Conservation (phyloP, 2,797 vertebrate genomes). For the Holocentrus rufus region DNA sequence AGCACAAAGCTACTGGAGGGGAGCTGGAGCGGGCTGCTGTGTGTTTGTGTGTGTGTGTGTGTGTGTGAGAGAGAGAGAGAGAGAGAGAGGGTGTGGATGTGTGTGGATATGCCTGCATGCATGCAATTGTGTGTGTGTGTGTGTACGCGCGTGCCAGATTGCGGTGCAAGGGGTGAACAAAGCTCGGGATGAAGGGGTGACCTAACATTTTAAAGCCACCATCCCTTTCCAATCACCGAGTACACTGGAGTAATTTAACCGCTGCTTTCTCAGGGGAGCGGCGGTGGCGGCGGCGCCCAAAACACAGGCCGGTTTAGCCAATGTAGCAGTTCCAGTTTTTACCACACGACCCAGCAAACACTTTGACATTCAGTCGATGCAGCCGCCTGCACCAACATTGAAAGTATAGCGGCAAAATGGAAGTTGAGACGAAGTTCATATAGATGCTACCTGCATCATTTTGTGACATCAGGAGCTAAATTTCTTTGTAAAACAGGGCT, state of each 20-base stretch:
- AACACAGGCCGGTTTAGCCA: neutral
- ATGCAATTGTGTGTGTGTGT: neutral
- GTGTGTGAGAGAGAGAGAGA: neutral
- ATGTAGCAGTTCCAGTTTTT: neutral
- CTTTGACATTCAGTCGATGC: no score
- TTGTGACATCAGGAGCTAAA: no score
- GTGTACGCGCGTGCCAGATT: neutral
- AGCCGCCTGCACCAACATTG: no score
- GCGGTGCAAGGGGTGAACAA: neutral
- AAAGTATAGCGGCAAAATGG: no score
- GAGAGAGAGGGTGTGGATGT: neutral
- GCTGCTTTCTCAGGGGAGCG: neutral
- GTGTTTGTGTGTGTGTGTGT: neutral
- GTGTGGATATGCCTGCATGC: neutral
- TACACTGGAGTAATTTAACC: slow-evolving; percentile 7
- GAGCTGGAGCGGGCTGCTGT: neutral
- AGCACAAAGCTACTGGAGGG: slow-evolving; percentile 38
- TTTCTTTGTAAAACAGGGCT: no score
- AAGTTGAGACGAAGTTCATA: no score
- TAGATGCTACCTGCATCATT: no score
- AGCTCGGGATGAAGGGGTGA: slow-evolving; percentile 9
- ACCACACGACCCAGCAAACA: neutral
- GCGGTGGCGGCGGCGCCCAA: neutral
- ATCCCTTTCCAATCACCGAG: slow-evolving; percentile 13
- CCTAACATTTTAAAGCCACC: slow-evolving; percentile 30